phyloP scores from a whole-genome alignment of 2,797 vertebrate genomes.

The Diplodus puntazzo region DNA sequence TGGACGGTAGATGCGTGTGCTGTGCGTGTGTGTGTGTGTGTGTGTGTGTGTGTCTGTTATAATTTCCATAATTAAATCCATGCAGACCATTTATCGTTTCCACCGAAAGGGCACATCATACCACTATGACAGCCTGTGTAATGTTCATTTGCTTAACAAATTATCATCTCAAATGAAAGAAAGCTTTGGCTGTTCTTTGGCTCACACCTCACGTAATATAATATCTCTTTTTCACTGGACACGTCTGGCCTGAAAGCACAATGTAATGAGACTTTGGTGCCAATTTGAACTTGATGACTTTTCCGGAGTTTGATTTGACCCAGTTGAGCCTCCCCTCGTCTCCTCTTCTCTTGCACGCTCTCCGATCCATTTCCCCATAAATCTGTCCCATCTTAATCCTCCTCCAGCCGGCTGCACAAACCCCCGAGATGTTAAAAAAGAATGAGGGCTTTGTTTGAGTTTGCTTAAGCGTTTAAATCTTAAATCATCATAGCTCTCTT shows the following conservation, averaged over 20 bases:
- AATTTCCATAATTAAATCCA: slow-evolving; percentile 41
- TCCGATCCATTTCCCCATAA: slow-evolving; percentile 51
- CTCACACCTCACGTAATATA: slow-evolving; percentile 10
- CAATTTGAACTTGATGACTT: slow-evolving; percentile 35
- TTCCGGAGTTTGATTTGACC: slow-evolving; percentile 42
- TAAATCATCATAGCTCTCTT: slow-evolving; percentile 50
- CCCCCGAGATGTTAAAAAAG: slow-evolving; percentile 54
- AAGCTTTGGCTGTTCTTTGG: slow-evolving; percentile 23
- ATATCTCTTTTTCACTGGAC: slow-evolving; percentile 21
- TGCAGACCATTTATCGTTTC: slow-evolving; percentile 6
- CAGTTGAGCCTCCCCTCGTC: slow-evolving; percentile 29
- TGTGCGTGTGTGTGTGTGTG: background rate
- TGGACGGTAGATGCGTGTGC: background rate
- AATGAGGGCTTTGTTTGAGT: slow-evolving; percentile 75
- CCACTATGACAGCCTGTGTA: background rate
- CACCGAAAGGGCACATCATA: slow-evolving; percentile 16
- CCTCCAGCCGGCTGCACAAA: slow-evolving; percentile 54
- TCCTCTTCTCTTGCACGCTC: slow-evolving; percentile 26
- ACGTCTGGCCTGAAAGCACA: slow-evolving; percentile 22
- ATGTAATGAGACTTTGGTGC: slow-evolving; percentile 24
- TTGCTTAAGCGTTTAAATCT: slow-evolving; percentile 55
- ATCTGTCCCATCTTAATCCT: slow-evolving; percentile 67
- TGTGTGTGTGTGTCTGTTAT: background rate
- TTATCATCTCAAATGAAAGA: slow-evolving; percentile 17
- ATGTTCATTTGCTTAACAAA: slow-evolving; percentile 53